These are phyloP conservation scores for Agapornis roseicollis DNA, from an alignment of 2,113 vertebrate species.

Conservation along the genomic window DNA sequence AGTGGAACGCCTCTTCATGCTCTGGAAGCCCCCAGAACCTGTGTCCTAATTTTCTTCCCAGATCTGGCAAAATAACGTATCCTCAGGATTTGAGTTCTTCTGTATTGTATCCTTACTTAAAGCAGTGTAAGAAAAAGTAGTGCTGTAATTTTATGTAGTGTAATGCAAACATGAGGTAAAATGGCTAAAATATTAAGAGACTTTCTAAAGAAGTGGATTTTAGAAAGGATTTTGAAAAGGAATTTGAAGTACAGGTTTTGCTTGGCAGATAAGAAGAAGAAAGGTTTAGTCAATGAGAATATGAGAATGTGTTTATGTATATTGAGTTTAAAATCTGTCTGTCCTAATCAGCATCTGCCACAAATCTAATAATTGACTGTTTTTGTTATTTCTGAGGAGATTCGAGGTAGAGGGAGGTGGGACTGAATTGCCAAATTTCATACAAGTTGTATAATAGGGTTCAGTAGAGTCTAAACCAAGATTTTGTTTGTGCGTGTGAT, in stretches of 20 bases:
- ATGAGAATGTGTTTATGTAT: neutral
- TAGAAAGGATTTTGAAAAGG: neutral
- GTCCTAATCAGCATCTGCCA: neutral
- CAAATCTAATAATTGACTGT: neutral
- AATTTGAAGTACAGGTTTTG: slow-evolving; percentile 25
- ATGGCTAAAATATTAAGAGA: slow-evolving; percentile 25
- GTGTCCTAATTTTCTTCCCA: neutral
- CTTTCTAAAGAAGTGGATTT: slow-evolving; percentile 10
- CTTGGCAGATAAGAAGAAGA: slow-evolving; percentile 8
- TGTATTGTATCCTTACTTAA: neutral
- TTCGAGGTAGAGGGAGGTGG: neutral
- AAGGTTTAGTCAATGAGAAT: neutral
- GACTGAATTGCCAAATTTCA: neutral
- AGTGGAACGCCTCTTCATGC: neutral
- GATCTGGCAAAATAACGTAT: neutral
- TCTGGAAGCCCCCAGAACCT: neutral
- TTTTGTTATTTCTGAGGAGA: neutral
- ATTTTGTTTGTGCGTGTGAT: neutral
- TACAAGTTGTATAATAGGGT: neutral
- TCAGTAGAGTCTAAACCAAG: neutral
- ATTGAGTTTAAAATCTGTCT: neutral
- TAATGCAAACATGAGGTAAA: slow-evolving; percentile 11
- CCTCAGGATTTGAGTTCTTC: neutral
- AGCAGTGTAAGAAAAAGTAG: neutral
- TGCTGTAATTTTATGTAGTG: neutral